These are phyloP conservation scores for Geococcyx californianus DNA, from an alignment of 2,113 vertebrate genomes.

Conservation along the genomic window DNA sequence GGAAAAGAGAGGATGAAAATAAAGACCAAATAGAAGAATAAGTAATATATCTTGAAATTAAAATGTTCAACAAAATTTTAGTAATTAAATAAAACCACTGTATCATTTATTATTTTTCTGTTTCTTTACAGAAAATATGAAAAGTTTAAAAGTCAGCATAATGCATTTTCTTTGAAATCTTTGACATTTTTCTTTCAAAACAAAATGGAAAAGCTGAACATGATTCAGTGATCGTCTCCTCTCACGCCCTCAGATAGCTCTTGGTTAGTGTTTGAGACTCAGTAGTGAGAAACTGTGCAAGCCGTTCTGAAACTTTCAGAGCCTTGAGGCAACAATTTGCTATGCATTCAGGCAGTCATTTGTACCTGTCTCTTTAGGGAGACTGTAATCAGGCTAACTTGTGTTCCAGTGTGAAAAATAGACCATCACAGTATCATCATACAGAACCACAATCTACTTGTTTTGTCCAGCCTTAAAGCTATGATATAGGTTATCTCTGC, in stretches of 20 bases:
- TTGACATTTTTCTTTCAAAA: neutral
- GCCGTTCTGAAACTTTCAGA: neutral
- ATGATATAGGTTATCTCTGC: neutral
- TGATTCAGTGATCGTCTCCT: neutral
- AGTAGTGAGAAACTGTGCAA: neutral
- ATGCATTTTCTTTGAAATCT: neutral
- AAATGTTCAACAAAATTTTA: neutral
- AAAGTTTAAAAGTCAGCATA: neutral
- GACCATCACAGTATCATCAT: neutral
- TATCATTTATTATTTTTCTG: neutral
- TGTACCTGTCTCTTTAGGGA: conserved; percentile 5
- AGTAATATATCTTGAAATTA: neutral
- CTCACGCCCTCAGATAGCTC: neutral
- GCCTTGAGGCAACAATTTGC: neutral
- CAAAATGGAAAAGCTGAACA: neutral
- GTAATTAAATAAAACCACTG: neutral
- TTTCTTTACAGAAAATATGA: neutral
- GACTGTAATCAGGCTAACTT: conserved; percentile 3
- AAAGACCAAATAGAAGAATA: neutral
- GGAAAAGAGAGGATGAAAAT: neutral
- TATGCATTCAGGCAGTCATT: neutral
- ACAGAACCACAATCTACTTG: neutral
- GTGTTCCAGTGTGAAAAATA: neutral
- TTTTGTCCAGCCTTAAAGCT: neutral
- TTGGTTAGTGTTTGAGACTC: neutral